Percentiles rank a stretch among this genome's conserved stretches.
These are phyloP conservation scores for Stenolophus ochropezus DNA, from an alignment of 2,888 invertebrate genomes.

Conservation along the genomic window DNA sequence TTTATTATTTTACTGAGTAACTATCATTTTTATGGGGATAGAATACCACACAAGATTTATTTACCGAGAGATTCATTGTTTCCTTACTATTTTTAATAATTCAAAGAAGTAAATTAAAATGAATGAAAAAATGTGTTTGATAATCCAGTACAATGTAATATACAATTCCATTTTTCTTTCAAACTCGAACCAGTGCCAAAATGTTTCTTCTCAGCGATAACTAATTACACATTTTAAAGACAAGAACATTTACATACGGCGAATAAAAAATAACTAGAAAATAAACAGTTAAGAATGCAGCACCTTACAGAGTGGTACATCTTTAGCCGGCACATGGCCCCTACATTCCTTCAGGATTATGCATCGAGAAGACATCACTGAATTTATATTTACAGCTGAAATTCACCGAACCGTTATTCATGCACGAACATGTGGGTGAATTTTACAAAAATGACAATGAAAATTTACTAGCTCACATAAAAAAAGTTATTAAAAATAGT, in stretches of 20 bases:
- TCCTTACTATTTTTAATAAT: too few relatives aligned
- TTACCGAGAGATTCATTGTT: too few relatives aligned
- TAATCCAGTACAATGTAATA: too few relatives aligned
- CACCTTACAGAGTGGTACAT: conserved; percentile 3
- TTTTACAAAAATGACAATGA: too few relatives aligned
- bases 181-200: conserved; percentile 12
- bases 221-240: conserved; percentile 39
- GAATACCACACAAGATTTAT: too few relatives aligned
- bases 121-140: too few relatives aligned
- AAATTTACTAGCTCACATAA: neutral
- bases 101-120: too few relatives aligned
- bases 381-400: conserved; percentile 19
- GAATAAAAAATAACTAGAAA: conserved; percentile 12
- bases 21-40: too few relatives aligned
- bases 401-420: conserved; percentile 4
- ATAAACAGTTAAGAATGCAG: conserved; percentile 34
- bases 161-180: neutral
- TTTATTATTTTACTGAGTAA: too few relatives aligned
- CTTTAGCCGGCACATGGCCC: conserved; percentile 32
- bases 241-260: conserved; percentile 17
- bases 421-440: conserved; percentile 1
- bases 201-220: conserved; percentile 3
- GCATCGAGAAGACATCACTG: neutral
- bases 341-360: conserved; percentile 23
- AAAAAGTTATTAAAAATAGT: neutral